Base-by-base conservation (phyloP, 92 coral and sea anemone genomes). In the Muricea muricata region DNA sequence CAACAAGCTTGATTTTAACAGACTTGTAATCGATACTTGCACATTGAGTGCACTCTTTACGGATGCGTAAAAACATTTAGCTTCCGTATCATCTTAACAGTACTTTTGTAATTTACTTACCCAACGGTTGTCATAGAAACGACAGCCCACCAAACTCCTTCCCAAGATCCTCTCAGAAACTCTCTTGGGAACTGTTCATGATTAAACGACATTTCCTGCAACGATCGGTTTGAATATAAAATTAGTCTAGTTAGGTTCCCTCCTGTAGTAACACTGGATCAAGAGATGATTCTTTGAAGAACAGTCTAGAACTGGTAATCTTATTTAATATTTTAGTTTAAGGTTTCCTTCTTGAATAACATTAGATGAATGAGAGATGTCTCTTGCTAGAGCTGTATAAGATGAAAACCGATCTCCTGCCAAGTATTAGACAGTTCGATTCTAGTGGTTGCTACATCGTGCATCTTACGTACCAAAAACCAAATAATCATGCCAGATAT, bases 401-500 rank as follows among this genome's bases (percentile, higher is more conserved):
- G 20, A 54, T 6, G 0, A n/a, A 54, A 7, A 15, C 20, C 5
- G 3, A 23, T 6, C 7, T n/a, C n/a, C n/a, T 23, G 20, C 0
- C 25, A 7, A 54, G 61, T 54, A 37, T 37, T 4, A 4, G 5
- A 4, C 4, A 37, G 42, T 37, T 9, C 4, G 42, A 4, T 37
- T 37, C 4, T 37, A 37, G 9, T n/a, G 9, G 42, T 37, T 37
- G 9, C 4, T 4, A 37, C 42, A 4, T 4, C 42, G 4, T 4
- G 9, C 4, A 9, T 9, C 9, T 45, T 52, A 83, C 94, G 13
- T 88, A 94, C 98, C 93, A 91, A 52, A 4, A 78, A 35, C 98
- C 98, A 92, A 0, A 88, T 89, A 10, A 89, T 37, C 29, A 91
- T 93, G 30, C 98, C 98, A 1, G 98, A 93, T 25, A 92, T 56